Base-by-base conservation (phyloP, 2,113 vertebrate genomes). In the Eurypyga helias region DNA sequence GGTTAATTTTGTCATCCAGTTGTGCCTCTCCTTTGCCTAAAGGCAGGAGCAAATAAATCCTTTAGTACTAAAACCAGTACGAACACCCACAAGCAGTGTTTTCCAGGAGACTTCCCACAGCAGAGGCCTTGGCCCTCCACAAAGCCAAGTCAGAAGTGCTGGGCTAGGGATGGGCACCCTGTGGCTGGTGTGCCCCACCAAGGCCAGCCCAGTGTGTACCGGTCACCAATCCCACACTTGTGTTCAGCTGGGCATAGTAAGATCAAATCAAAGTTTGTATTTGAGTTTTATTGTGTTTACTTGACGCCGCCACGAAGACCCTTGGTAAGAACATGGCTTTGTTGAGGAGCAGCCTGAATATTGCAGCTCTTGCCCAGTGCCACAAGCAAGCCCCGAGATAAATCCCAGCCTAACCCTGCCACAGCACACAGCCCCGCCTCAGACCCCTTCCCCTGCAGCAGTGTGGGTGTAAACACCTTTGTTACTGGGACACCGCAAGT, bases 241-340 rank as follows among this genome's bases (percentile, higher is more conserved):
- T 3, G 3, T 17, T 41, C 15, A 36, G 21, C 23, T 31, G 38
- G 36, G 9, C 16, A 24, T 17, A 46, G 18, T 21, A 45, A n/a
- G 14, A 60, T 21, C 26, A 38, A 31, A 24, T 8, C 28, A 52
- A 9, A 41, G 13, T 31, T 20, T 15, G 7, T 10, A 7, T 8
- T 41, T 23, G 8, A 15, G 4, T 61, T 73, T 58, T 41, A 41
- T 12, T 41, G 41, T 41, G 41, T 41, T 41, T 41, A 41, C 41
- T 29, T 17, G 41, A 55, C 16, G 26, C 29, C 58, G n/a, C 49
- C 43, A 1, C 11, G 26, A 62, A 61, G 41, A 17, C 28, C 3
- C 23, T 51, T 6, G 1, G 2, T 18, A 45, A 33, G 29, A 34
- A 34, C 41, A 21, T 0, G 1, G 4, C 11, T 34, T 20, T n/a